Base-by-base conservation (phyloP, 2,113 vertebrate species). In the Catharus bicknelli region DNA sequence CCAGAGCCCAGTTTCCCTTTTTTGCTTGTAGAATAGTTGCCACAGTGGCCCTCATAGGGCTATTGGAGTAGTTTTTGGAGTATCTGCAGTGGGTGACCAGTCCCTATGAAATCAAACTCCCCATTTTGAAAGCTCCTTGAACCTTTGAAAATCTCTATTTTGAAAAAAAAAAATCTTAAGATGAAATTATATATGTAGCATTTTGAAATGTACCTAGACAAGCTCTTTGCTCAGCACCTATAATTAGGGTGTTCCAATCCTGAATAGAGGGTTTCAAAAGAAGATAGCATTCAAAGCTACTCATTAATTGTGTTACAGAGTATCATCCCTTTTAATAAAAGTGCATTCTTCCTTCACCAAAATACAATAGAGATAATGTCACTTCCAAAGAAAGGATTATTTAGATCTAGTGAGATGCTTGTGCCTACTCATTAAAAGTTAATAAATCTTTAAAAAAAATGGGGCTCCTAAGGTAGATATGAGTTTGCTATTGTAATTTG, bases 231-330 rank as follows among this genome's bases (percentile, higher is more conserved):
- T 92, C 25, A 36, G 69, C 54, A 81, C 43, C 64, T 93, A 3
- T 86, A 90, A 93, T 91, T 95, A 95, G 47, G 81, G n/a, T 5
- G 5, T 83, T 96, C 69, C 68, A 57, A 50, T 92, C 53, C 53
- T 88, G 40, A 93, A 72, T 70, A 86, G 68, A 83, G 57, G 64
- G 64, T 86, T 94, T 94, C 83, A 74, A 88, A 85, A 42, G 57
- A 69, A 72, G 72, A 67, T 93, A 59, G 34, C 11, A 20, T 90
- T 63, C 48, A 74, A 32, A 93, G 45, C 61, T 90, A 50, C 80
- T 95, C 40, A 81, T 95, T 95, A 95, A 45, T 94, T 95, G 55
- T 64, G 64, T 70, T 87, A 36, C 54, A 68, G 54, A 72, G 40
- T 62, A 73, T 88, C 88, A 88, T 13, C 32, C 30, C n/a, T 88